Conservation (phyloP, 2,888 invertebrate genomes). For the Malthinus seriepunctatus region DNA sequence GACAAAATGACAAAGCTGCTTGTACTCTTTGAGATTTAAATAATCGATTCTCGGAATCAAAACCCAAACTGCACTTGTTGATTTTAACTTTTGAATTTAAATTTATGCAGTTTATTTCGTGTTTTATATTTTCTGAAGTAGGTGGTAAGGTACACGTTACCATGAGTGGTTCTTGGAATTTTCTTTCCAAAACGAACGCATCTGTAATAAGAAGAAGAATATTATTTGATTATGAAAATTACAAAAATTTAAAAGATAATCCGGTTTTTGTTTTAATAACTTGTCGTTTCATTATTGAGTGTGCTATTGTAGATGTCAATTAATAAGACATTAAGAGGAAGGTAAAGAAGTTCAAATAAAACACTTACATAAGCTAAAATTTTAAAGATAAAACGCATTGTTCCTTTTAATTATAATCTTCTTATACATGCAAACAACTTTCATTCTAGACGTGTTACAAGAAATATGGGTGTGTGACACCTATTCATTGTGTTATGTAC, state of each 20-base stretch:
- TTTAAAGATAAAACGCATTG: constrained; percentile 14
- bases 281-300: not conserved
- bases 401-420: constrained; percentile 23
- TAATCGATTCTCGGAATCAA: constrained; percentile 65
- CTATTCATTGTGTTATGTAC: constrained; percentile 8
- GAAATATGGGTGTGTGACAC: constrained; percentile 15
- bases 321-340: constrained; percentile 1
- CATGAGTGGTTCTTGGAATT: constrained; percentile 66
- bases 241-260: constrained; percentile 4
- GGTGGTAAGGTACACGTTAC: constrained; percentile 67
- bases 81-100: constrained; percentile 61
- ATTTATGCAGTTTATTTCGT: constrained; percentile 60
- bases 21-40: constrained; percentile 67
- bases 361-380: constrained; percentile 15
- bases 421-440: constrained; percentile 19
- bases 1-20: constrained; percentile 67
- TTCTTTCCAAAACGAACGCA: constrained; percentile 63
- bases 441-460: constrained; percentile 12
- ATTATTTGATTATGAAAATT: not conserved
- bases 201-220: constrained; percentile 45
- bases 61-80: constrained; percentile 64
- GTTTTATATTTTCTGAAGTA: constrained; percentile 56
- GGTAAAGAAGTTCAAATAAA: constrained; percentile 3
- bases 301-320: not conserved
- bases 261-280: not conserved